Evolutionary conservation across 2,113 vertebrate species (phyloP), one percentile per base, ranked within the genome.

Genomic region (Scomber scombrus): DNA sequence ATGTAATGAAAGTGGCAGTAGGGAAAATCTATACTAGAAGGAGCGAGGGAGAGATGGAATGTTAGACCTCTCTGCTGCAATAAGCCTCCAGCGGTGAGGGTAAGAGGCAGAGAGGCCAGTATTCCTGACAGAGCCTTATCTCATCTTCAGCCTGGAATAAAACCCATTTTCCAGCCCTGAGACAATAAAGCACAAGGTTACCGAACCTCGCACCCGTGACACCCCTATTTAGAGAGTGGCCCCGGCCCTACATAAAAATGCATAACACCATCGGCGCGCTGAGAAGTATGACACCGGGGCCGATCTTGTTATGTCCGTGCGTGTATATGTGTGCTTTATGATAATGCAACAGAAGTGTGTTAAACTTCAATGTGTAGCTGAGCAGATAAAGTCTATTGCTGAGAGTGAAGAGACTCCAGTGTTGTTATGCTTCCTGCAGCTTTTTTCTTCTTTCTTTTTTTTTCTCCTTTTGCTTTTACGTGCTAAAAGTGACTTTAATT

Each of bases 161-260:
- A 95, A 94, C 90, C 90, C 85, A 93, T 93, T 94, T 93, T 92
- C 93, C 92, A 92, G 75, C 80, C 70, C 81, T 56, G 74, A 91
- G 89, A 93, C 92, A 94, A 94, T 94, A 95, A 92, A 92, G 88
- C 91, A 84, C 88, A 90, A 94, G 90, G 93, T 93, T 94, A 94
- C 88, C 60, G 62, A 92, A 90, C 88, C 89, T 81, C 74, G 80
- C 85, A 86, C 88, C 91, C 79, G 47, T 94, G 93, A 93, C 91
- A 93, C 91, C 82, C 82, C 85, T 89, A 94, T 93, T 94, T 93
- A 93, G 90, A 93, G 85, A 66, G 66, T 85, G 85, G 81, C 88
- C 81, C 88, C 67, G 74, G 83, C 81, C 80, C 78, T 67, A 84
- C 90, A 88, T 91, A 88, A 92, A 93, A 95, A 94, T 94, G 90